These are phyloP conservation scores for Danio albolineatus DNA, from an alignment of 2,797 vertebrate species.

Conservation along the genomic window DNA sequence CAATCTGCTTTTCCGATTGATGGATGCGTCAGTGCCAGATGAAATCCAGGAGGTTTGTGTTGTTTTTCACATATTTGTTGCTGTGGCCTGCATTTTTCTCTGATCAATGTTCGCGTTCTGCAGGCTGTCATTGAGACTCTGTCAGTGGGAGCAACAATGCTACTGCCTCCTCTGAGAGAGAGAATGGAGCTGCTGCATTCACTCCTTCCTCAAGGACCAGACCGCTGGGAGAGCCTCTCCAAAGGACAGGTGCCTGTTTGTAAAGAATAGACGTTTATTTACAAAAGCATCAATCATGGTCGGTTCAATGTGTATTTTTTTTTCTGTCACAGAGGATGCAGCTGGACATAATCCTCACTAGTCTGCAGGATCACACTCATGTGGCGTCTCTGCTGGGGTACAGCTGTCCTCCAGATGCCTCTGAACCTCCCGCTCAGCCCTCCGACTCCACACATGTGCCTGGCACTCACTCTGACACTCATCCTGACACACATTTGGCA, in stretches of 20 bases:
- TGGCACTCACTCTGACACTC: conserved; percentile 69
- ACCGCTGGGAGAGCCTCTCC: conserved; percentile 83
- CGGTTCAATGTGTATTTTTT: background rate
- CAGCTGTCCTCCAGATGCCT: conserved; percentile 71
- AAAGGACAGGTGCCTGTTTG: conserved; percentile 78
- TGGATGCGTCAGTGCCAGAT: conserved; percentile 85
- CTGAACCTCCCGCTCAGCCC: conserved; percentile 52
- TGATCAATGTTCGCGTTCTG: background rate
- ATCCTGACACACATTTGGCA: conserved; percentile 73
- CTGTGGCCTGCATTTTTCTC: background rate
- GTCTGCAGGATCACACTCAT: conserved; percentile 86
- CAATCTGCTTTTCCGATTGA: conserved; percentile 84
- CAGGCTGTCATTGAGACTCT: conserved; percentile 72
- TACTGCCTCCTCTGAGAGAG: conserved; percentile 84
- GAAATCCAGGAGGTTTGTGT: conserved; percentile 82
- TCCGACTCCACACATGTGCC: conserved; percentile 69
- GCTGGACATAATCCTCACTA: conserved; percentile 85
- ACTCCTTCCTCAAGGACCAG: conserved; percentile 85
- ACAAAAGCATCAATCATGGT: conserved; percentile 64
- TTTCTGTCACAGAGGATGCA: conserved; percentile 66
- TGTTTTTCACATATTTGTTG: background rate
- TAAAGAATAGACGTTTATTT: conserved; percentile 3
- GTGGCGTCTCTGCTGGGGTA: conserved; percentile 83
- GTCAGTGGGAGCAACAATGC: conserved; percentile 82
- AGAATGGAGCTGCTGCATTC: conserved; percentile 84